These are phyloP conservation scores for Campylorhamphus procurvoides DNA, from an alignment of 2,113 vertebrate species.

Conservation along the genomic window DNA sequence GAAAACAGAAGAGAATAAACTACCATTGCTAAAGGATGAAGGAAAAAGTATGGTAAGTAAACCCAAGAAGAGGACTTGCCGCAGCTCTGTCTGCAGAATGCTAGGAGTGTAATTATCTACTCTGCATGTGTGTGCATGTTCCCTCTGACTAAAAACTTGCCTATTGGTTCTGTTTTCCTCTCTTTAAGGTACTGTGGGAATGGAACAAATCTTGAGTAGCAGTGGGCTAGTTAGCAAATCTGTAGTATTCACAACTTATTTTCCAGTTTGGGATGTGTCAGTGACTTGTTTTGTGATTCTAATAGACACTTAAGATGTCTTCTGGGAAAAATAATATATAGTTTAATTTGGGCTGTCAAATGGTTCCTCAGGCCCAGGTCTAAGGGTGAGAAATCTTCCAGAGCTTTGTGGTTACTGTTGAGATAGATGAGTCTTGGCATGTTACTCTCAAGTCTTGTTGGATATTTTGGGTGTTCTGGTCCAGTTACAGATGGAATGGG, in stretches of 20 bases:
- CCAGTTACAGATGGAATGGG: background rate
- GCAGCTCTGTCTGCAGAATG: background rate
- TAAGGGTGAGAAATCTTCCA: background rate
- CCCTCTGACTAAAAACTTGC: background rate
- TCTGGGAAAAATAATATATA: background rate
- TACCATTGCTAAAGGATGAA: background rate
- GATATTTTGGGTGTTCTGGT: background rate
- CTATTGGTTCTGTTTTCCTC: background rate
- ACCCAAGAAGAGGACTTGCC: background rate
- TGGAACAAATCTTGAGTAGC: background rate
- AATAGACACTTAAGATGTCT: background rate
- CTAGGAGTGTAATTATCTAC: background rate
- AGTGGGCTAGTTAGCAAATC: background rate
- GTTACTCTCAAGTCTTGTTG: background rate
- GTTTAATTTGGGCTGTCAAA: background rate
- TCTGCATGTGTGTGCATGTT: background rate
- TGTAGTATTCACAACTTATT: background rate
- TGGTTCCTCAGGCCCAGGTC: background rate
- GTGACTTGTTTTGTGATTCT: background rate
- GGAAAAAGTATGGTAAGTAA: background rate
- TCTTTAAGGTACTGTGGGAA: background rate
- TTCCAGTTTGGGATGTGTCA: background rate
- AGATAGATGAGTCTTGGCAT: background rate
- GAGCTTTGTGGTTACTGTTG: background rate
- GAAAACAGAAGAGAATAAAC: background rate